Evolutionary conservation across 2,888 invertebrate genomes (phyloP).

Genomic region (Spicauda simplicius): DNA sequence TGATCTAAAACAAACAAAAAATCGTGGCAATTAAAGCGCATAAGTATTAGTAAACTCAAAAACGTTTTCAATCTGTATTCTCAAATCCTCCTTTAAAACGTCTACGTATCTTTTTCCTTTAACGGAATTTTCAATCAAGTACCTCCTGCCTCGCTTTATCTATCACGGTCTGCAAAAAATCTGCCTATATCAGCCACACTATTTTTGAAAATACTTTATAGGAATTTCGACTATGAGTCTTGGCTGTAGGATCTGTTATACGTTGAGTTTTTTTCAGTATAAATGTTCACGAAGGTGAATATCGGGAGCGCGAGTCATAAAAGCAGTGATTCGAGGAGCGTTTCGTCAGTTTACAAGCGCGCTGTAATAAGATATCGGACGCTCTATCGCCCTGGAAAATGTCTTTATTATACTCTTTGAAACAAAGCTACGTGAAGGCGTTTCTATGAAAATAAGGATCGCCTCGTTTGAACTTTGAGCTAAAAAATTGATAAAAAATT

Average conservation of each 20-base stretch:
- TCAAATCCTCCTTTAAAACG: not conserved
- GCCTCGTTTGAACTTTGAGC: not conserved
- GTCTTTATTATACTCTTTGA: slow-evolving; percentile 63
- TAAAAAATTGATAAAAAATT: not conserved
- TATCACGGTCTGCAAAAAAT: slow-evolving; percentile 71
- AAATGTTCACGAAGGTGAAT: slow-evolving; percentile 66
- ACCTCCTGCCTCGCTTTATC: slow-evolving; percentile 61
- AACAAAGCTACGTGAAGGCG: slow-evolving; percentile 47
- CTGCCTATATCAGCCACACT: slow-evolving; percentile 63
- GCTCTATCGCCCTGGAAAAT: slow-evolving; percentile 70
- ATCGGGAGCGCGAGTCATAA: slow-evolving; percentile 67
- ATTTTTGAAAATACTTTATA: slow-evolving; percentile 37
- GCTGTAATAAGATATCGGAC: slow-evolving; percentile 75
- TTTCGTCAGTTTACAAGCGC: slow-evolving; percentile 73
- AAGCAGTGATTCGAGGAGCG: slow-evolving; percentile 72
- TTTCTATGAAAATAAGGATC: slow-evolving; percentile 20
- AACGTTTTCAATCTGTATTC: too few species aligned
- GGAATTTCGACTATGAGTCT: slow-evolving; percentile 46
- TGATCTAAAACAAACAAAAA: too few species aligned
- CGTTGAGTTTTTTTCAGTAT: slow-evolving; percentile 42
- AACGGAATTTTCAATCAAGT: slow-evolving; percentile 70
- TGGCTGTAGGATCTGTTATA: slow-evolving; percentile 48
- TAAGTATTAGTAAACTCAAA: too few species aligned
- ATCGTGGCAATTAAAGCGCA: too few species aligned
- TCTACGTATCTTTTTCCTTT: slow-evolving; percentile 49